Evolutionary conservation across 2,113 vertebrate species (phyloP).

Genomic region (Camelus bactrianus): DNA sequence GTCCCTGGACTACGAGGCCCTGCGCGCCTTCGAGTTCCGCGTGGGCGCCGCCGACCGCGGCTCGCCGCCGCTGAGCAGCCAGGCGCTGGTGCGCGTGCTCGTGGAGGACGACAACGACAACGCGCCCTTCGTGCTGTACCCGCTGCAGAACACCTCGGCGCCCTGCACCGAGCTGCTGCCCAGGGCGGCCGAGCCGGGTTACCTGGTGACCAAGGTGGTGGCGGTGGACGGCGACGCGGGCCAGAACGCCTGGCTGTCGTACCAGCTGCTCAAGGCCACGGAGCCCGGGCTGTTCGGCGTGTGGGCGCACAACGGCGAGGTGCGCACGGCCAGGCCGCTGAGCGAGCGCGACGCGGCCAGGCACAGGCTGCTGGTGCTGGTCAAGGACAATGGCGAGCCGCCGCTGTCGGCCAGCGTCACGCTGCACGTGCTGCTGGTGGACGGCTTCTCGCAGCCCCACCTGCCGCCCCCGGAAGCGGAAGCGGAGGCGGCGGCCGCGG

Average conservation of each 20-base stretch:
- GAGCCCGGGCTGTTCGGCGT: slow-evolving; percentile 89
- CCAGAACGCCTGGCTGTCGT: neutral
- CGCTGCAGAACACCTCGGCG: too few relatives aligned
- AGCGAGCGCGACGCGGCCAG: slow-evolving; percentile 87
- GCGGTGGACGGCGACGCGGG: neutral
- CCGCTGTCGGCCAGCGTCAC: slow-evolving; percentile 54
- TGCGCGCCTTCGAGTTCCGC: too few relatives aligned
- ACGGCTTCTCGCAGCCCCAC: slow-evolving; percentile 27
- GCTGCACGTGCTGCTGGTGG: slow-evolving; percentile 61
- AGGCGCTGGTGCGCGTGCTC: too few relatives aligned
- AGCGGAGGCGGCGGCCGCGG: neutral
- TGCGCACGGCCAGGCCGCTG: slow-evolving; percentile 78
- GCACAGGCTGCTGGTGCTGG: slow-evolving; percentile 75
- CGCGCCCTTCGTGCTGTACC: too few relatives aligned
- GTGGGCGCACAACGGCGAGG: slow-evolving; percentile 89
- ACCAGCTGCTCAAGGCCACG: slow-evolving; percentile 58
- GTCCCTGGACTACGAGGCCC: too few relatives aligned
- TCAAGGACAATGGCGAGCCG: slow-evolving; percentile 8
- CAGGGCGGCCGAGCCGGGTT: too few relatives aligned
- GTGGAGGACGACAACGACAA: too few relatives aligned
- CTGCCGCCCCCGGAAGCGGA: neutral
- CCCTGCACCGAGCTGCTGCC: too few relatives aligned
- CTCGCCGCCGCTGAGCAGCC: too few relatives aligned
- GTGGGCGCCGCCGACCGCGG: too few relatives aligned
- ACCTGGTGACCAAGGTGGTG: too few relatives aligned